A percentile compares a stretch with the other conserved stretches of the same genome.
phyloP scores from a whole-genome alignment of 2,888 invertebrate genomes.

The Tetheella fluctuosa region DNA sequence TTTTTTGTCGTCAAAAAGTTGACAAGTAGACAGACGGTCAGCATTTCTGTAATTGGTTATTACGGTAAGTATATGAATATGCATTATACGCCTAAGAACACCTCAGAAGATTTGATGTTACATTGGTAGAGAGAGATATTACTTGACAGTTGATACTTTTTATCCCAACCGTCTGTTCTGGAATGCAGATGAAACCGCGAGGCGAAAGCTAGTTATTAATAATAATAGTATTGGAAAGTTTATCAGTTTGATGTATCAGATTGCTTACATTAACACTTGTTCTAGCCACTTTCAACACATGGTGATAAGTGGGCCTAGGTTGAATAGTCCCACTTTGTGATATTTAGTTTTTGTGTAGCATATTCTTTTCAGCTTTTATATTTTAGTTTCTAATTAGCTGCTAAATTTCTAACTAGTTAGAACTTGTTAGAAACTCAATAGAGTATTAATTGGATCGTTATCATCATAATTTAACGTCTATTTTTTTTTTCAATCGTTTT shows the following conservation, averaged over 20 bases:
- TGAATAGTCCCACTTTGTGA: not conserved
- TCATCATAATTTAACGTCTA: not conserved
- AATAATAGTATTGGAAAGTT: constrained; percentile 9
- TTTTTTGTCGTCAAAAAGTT: no score
- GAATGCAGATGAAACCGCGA: not conserved
- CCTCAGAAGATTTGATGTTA: no score
- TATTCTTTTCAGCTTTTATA: not conserved
- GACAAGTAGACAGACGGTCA: no score
- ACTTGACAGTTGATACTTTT: no score
- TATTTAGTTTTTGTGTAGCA: not conserved
- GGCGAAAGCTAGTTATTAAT: not conserved
- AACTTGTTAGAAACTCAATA: not conserved
- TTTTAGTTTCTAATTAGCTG: constrained; percentile 1
- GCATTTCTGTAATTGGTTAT: no score
- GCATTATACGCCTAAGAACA: no score
- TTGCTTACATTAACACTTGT: constrained; percentile 7
- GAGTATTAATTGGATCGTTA: not conserved
- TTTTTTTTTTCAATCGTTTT: not conserved
- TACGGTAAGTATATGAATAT: no score
- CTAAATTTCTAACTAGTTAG: not conserved
- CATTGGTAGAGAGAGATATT: no score
- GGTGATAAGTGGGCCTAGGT: not conserved
- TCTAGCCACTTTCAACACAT: constrained; percentile 8
- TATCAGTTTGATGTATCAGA: constrained; percentile 1
- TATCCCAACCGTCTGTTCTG: not conserved